phyloP scores from a whole-genome alignment of 1,140 invertebrate species.

The Portunus trituberculatus region DNA sequence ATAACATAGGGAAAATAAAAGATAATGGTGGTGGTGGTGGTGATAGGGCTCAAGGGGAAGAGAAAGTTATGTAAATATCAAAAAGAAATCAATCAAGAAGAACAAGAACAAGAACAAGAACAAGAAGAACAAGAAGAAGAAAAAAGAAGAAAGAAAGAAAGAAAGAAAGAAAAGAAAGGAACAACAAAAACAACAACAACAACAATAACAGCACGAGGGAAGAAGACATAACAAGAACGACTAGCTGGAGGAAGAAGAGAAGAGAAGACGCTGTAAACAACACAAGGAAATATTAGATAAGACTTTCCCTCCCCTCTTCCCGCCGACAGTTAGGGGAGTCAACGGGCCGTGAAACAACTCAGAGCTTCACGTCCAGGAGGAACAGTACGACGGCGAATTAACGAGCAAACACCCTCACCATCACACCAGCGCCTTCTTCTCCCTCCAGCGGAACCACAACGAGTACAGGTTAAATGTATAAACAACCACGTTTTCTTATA shows the following conservation, averaged over 20 bases:
- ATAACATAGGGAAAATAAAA: too few relatives aligned
- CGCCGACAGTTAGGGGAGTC: not conserved
- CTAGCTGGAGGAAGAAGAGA: not conserved
- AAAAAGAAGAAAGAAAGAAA: not conserved
- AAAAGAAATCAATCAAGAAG: not conserved
- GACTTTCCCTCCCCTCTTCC: not conserved
- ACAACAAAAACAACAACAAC: not conserved
- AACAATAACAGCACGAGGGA: not conserved
- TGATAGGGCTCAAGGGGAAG: not conserved
- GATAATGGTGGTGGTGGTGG: too few relatives aligned
- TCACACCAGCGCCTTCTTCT: too few relatives aligned
- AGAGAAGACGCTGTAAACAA: not conserved
- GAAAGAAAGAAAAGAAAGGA: not conserved
- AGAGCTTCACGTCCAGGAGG: not conserved
- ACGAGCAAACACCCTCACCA: too few relatives aligned
- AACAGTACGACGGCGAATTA: not conserved
- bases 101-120: not conserved
- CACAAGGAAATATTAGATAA: not conserved
- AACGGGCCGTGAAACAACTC: not conserved
- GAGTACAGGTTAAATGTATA: too few relatives aligned
- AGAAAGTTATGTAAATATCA: not conserved
- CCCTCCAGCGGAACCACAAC: too few relatives aligned
- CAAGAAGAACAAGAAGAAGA: not conserved
- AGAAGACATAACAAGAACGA: not conserved
- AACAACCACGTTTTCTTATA: too few relatives aligned